Conservation (phyloP, 2,797 vertebrate genomes). For the Myiothlypis chrysogaster region DNA sequence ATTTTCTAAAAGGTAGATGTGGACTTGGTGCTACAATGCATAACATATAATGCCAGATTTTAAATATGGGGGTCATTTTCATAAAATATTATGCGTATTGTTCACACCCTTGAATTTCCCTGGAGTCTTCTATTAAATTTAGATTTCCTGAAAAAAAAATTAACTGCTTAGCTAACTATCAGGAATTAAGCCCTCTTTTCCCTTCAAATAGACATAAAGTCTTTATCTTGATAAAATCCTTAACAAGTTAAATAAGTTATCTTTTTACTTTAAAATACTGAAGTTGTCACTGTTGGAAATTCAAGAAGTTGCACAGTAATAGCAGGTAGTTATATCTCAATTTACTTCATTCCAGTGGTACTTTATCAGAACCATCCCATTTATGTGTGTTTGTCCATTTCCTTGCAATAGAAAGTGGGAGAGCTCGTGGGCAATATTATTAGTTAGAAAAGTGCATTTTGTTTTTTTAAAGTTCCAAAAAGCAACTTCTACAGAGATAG, state of each 20-base stretch:
- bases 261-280: background rate
- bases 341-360: background rate
- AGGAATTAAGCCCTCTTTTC: constrained; percentile 23
- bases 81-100: constrained; percentile 82
- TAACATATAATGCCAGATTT: constrained; percentile 83
- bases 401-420: background rate
- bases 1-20: constrained; percentile 92
- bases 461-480: background rate
- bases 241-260: background rate
- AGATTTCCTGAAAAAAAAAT: constrained; percentile 62
- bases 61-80: constrained; percentile 89
- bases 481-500: background rate
- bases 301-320: background rate
- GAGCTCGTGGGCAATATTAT: background rate
- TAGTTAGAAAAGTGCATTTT: background rate
- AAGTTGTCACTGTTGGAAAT: background rate
- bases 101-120: constrained; percentile 76
- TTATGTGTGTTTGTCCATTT: background rate
- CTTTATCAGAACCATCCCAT: background rate
- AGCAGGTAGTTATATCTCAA: background rate
- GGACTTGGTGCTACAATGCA: constrained; percentile 92
- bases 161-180: constrained; percentile 59
- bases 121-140: constrained; percentile 65
- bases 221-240: background rate
- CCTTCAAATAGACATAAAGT: background rate